Evolutionary conservation across 2,797 vertebrate genomes (phyloP).

Genomic region (Acipenser oxyrinchus): DNA sequence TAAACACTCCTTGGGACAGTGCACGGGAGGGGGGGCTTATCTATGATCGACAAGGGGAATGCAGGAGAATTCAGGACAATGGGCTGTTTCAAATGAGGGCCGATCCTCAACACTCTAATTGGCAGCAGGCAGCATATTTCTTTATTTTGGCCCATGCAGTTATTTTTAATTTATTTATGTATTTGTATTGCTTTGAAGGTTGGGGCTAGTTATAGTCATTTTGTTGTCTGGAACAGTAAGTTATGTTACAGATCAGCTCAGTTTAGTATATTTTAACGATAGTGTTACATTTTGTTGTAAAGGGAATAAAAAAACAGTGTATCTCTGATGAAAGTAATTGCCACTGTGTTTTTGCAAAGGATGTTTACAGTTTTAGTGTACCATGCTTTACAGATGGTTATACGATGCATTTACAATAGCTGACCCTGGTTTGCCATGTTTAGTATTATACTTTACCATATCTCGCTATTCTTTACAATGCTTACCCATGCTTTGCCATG

Average conservation of each 20-base stretch:
- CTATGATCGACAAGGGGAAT: slow-evolving; percentile 47
- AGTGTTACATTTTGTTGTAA: no score
- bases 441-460: no score
- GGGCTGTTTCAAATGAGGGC: neutral
- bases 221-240: slow-evolving; percentile 5
- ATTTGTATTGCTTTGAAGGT: neutral
- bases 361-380: no score
- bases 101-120: slow-evolving; percentile 29
- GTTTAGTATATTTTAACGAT: no score
- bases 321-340: no score
- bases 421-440: no score
- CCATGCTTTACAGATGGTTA: no score
- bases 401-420: no score
- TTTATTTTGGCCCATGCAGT: slow-evolving; percentile 30
- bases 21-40: slow-evolving; percentile 31
- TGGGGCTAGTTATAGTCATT: slow-evolving; percentile 5
- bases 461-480: no score
- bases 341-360: no score
- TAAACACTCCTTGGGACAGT: slow-evolving; percentile 50
- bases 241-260: slow-evolving; percentile 8
- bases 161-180: slow-evolving; percentile 36
- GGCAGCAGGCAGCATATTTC: slow-evolving; percentile 34
- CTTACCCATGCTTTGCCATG: no score
- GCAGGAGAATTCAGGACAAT: slow-evolving; percentile 46
- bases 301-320: no score